Base-by-base conservation (phyloP, 2,113 vertebrate species). In the Mastomys natalensis region DNA sequence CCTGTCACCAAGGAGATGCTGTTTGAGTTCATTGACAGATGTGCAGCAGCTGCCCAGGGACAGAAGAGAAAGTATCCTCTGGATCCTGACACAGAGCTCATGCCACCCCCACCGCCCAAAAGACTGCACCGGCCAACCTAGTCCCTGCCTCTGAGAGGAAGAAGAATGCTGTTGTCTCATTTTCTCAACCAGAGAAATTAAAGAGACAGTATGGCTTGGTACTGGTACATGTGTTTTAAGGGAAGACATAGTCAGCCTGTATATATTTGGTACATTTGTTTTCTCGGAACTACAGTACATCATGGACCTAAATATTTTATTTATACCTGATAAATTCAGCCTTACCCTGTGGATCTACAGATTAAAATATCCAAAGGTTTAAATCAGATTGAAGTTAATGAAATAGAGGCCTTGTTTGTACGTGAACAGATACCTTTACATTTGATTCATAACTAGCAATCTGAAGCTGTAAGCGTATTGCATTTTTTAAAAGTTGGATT, bases 1-100 rank as follows among this genome's bases (percentile, higher is more conserved):
- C 99, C 99, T 0, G 99, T 99, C 98, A 99, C 99, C 0, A 99
- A 99, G 99, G 99, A 99, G 97, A 99, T 99, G 97, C 99, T 99
- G 60, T 99, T 99, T 94, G 99, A 99, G 98, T 99, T 99, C 93
- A 98, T 99, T 94, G 99, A 99, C 97, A 99, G 99, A 97, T 99
- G 99, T 90, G 94, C 98, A n/a, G 98, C 98, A 96, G 98, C 97
- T 86, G 98, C 98, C 96, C 99, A 99, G 96, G 98, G 98, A 97
- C 99, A 99, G 97, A 98, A 97, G 0, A 98, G 99, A 86, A 99
- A 99, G 95, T 99, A 98, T 96, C 98, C 99, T 7, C 98, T 99
- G 0, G 99, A 99, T 98, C 99, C 99, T 0, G 99, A 99, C 97
- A 97, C 99, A 0, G 99, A 99, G 98, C 99, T 99, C 76, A 99